Conservation (phyloP, 2,888 invertebrate species). For the Nesidiocoris tenuis region DNA sequence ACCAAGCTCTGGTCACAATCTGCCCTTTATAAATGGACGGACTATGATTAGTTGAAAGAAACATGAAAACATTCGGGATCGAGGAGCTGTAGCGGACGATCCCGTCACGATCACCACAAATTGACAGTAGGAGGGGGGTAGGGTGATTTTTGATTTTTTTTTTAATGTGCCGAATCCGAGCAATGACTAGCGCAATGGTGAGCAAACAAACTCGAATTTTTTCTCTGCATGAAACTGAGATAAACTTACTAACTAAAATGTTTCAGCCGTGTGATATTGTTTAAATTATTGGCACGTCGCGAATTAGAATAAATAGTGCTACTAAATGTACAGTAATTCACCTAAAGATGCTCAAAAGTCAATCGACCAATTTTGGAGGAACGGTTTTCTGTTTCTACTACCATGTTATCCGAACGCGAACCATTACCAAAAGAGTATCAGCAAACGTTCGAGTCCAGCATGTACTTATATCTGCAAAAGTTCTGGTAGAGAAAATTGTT, state of each 20-base stretch:
- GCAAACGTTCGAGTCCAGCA: too few relatives aligned
- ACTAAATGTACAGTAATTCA: too few relatives aligned
- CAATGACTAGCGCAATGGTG: constrained; percentile 34
- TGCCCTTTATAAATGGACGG: constrained; percentile 48
- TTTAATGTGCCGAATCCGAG: not conserved
- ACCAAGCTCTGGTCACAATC: constrained; percentile 47
- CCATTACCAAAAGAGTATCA: too few relatives aligned
- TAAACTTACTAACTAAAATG: not conserved
- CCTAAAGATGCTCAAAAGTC: too few relatives aligned
- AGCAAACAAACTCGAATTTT: constrained; percentile 29
- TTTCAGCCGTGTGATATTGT: not conserved
- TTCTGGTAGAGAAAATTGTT: too few relatives aligned
- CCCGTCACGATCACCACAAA: not conserved
- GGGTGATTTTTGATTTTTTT: not conserved
- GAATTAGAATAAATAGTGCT: constrained; percentile 10
- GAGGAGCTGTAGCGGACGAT: constrained; percentile 11
- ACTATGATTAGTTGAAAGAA: constrained; percentile 34
- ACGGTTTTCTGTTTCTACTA: too few relatives aligned
- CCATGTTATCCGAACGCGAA: too few relatives aligned
- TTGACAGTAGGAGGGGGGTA: too few relatives aligned
- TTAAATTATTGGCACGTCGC: constrained; percentile 18
- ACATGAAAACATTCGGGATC: constrained; percentile 1
- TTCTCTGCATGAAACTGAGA: not conserved
- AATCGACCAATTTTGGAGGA: too few relatives aligned
- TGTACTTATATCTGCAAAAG: too few relatives aligned